phyloP scores from a whole-genome alignment of 2,113 vertebrate species.

The Myotis davidii region DNA sequence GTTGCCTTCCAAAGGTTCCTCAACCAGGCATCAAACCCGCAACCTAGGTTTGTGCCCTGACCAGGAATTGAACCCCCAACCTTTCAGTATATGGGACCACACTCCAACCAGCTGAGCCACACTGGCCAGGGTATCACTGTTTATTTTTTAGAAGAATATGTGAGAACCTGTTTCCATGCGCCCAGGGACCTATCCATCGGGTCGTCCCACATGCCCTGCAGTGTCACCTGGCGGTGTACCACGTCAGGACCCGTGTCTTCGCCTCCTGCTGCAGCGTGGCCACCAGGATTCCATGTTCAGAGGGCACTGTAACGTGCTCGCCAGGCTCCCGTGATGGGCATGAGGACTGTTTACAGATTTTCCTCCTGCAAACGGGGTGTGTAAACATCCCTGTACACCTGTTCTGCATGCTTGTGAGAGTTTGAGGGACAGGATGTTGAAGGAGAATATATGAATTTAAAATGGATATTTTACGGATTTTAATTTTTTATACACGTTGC shows the following conservation, averaged over 20 bases:
- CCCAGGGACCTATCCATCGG: neutral
- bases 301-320: neutral
- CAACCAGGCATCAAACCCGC: neutral
- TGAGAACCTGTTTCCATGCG: neutral
- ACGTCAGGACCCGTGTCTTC: accelerated
- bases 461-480: neutral
- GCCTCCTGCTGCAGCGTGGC: accelerated
- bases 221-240: neutral
- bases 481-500: neutral
- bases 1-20: neutral
- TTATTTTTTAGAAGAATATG: neutral
- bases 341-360: neutral
- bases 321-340: neutral
- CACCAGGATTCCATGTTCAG: neutral
- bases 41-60: no score
- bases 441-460: neutral
- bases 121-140: neutral
- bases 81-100: neutral
- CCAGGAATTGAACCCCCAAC: neutral
- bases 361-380: neutral
- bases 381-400: neutral
- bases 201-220: accelerated
- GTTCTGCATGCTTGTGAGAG: neutral
- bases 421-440: neutral
- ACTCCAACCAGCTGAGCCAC: no score